phyloP scores from a whole-genome alignment of 2,797 vertebrate species.

The Schizopygopsis malacanthus region DNA sequence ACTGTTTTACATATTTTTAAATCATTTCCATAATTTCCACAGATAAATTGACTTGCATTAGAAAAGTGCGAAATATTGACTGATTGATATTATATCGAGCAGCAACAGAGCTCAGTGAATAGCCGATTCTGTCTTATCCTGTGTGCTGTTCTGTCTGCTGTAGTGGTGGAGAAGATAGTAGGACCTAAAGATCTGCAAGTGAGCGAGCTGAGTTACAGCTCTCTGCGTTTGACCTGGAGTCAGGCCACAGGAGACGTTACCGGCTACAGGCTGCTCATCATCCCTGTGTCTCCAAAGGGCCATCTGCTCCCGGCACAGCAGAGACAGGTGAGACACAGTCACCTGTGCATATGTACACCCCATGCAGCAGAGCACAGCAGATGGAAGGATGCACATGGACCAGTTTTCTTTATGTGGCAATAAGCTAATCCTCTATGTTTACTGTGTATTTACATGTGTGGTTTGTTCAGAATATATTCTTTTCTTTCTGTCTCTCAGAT shows the following conservation, averaged over 20 bases:
- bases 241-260: conserved; percentile 84
- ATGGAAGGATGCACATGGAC: conserved; percentile 13
- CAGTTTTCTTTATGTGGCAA: neutral
- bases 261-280: conserved; percentile 78
- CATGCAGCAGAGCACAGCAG: conserved; percentile 37
- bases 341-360: conserved; percentile 31
- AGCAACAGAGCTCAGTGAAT: neutral
- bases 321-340: conserved; percentile 75
- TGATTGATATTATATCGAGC: neutral
- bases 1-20: too few species aligned
- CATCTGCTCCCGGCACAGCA: conserved; percentile 66
- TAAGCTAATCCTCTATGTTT: neutral
- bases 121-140: neutral
- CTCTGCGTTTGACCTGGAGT: conserved; percentile 84
- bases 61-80: too few species aligned
- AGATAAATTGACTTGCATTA: too few species aligned
- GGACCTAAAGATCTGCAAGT: conserved; percentile 83
- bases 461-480: neutral
- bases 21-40: too few species aligned
- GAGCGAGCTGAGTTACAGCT: conserved; percentile 81
- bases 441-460: neutral
- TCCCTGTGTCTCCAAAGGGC: conserved; percentile 71
- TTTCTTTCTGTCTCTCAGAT: conserved; percentile 70
- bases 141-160: neutral
- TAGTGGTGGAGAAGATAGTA: conserved; percentile 75